Conservation (phyloP, 2,113 vertebrate genomes). For the Numida meleagris region DNA sequence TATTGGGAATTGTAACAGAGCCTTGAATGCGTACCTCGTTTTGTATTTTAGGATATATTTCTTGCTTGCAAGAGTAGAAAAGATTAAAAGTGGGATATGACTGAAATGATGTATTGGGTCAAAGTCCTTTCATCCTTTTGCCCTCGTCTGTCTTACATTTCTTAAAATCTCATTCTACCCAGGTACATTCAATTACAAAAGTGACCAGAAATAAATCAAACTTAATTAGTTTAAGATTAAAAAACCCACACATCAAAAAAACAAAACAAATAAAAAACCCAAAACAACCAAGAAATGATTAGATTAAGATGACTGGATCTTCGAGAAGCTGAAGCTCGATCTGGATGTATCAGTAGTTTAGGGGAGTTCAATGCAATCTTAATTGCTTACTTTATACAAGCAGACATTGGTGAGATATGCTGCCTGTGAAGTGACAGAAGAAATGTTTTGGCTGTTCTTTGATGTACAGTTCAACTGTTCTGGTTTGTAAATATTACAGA, state of each 20-base stretch:
- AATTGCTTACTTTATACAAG: conserved; percentile 44
- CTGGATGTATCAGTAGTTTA: not conserved
- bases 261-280: not conserved
- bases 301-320: conserved; percentile 37
- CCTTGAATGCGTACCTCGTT: conserved; percentile 33
- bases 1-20: conserved; percentile 16
- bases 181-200: conserved; percentile 52
- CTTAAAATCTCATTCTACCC: conserved; percentile 36
- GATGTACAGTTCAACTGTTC: conserved; percentile 68
- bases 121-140: conserved; percentile 53
- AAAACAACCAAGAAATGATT: not conserved
- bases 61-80: not conserved
- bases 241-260: not conserved
- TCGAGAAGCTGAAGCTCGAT: conserved; percentile 11
- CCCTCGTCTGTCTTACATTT: not conserved
- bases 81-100: not conserved
- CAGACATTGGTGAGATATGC: conserved; percentile 67
- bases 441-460: conserved; percentile 72
- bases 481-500: conserved; percentile 74
- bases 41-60: conserved; percentile 30
- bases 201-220: conserved; percentile 60
- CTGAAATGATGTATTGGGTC: not conserved
- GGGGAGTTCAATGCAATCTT: conserved; percentile 23
- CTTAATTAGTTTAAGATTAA: conserved; percentile 21
- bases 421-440: conserved; percentile 77